Base-by-base conservation (phyloP, 2,113 vertebrate genomes). In the Rutilus rutilus region DNA sequence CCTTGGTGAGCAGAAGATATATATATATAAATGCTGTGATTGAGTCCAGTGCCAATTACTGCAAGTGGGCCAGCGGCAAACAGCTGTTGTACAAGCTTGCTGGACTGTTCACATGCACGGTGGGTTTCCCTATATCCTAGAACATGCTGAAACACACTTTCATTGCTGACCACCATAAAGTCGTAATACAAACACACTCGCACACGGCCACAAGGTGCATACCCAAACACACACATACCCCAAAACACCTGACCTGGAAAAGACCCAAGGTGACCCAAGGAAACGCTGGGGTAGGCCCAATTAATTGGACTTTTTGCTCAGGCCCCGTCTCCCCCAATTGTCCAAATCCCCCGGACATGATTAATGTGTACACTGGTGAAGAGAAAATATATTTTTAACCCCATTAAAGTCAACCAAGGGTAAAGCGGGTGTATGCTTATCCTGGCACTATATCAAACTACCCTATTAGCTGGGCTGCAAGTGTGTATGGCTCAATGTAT, bases 381-480 rank as follows among this genome's bases (percentile, higher is more conserved):
- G 93, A 83, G 94, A 97, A 98, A 98, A 97, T 96, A 97, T 96
- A 97, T 98, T 96, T 97, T 98, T 98, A 97, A 98, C 97, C 96
- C 96, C 96, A 97, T 97, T 97, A 98, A 98, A 98, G 95, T 96
- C 94, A 95, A 96, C 96, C 97, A 98, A 98, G 97, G 97, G 96
- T 97, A 98, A 95, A 96, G 94, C 95, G 95, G 97, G 96, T 97
- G 96, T 96, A 96, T 95, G 95, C 95, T 99, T 97, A 96, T 95
- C 94, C 96, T 98, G 97, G 96, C 96, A 94, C 95, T 95, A 95
- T 96, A 96, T 98, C 97, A 98, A 97, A 96, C 95, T 95, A 95
- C 95, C 96, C 96, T 97, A 98, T 98, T 97, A 98, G 85, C 71
- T 87, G 88, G 90, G 75, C 78, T 86, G 62, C 39, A 4, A 64